Conservation (phyloP, 2,797 vertebrate species). For the Alauda arvensis region DNA sequence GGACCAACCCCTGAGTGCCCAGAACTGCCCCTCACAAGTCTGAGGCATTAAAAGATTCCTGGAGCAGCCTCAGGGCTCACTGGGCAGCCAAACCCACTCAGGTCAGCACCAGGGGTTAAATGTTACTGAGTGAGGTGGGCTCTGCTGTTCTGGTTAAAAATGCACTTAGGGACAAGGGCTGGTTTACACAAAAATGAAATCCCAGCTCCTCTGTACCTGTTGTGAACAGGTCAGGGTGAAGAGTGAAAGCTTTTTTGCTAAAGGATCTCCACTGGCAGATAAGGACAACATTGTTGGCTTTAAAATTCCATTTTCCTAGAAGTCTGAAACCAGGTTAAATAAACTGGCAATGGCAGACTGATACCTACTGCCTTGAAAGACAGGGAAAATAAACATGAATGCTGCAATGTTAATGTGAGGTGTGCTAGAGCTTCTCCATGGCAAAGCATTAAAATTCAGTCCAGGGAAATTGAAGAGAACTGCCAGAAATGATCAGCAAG, state of each 20-base stretch:
- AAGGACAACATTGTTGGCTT: background rate
- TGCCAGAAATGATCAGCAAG: background rate
- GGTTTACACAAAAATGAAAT: background rate
- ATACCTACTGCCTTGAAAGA: background rate
- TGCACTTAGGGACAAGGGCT: background rate
- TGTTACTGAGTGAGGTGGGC: background rate
- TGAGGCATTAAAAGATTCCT: background rate
- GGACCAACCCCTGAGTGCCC: background rate
- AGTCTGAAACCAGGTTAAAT: slow-evolving; percentile 14
- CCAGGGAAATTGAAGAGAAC: background rate
- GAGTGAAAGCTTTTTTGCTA: slow-evolving; percentile 20
- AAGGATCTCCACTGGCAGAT: background rate
- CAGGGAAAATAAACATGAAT: slow-evolving; percentile 3
- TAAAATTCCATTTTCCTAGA: slow-evolving; percentile 7
- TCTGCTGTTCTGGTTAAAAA: background rate
- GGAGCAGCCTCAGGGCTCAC: background rate
- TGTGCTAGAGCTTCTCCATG: background rate
- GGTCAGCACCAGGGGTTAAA: background rate
- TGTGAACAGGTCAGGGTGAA: slow-evolving; percentile 12
- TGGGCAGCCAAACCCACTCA: background rate
- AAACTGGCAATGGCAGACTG: background rate
- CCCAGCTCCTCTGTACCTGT: background rate
- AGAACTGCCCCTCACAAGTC: background rate
- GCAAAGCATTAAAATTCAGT: background rate
- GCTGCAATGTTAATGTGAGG: background rate